Conservation (phyloP, 1,140 invertebrate genomes). For the Cyphomyrmex costatus region DNA sequence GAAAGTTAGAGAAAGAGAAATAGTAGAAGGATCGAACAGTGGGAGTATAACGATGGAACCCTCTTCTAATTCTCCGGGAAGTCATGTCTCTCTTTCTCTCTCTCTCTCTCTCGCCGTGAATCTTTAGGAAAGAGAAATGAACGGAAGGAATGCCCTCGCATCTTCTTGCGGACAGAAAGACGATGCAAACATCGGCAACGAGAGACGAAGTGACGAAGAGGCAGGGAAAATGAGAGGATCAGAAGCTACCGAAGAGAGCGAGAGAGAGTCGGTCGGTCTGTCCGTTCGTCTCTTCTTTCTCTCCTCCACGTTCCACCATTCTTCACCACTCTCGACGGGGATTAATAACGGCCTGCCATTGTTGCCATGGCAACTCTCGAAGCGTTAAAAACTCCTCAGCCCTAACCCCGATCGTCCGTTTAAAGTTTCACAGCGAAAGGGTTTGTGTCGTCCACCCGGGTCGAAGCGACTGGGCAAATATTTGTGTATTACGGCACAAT, state of each 20-base stretch:
- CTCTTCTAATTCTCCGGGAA: conserved; percentile 74
- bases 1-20: conserved; percentile 8
- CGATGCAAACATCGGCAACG: conserved; percentile 27
- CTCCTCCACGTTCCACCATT: conserved; percentile 58
- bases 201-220: conserved; percentile 27
- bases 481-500: conserved; percentile 29
- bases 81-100: conserved; percentile 5
- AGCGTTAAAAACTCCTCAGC: conserved; percentile 75
- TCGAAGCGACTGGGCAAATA: conserved; percentile 46
- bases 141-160: conserved; percentile 65
- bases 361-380: conserved; percentile 79
- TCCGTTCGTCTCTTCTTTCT: conserved; percentile 65
- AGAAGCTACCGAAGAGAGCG: conserved; percentile 56
- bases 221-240: conserved; percentile 70
- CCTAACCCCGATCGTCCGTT: conserved; percentile 74
- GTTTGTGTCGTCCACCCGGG: conserved; percentile 57
- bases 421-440: conserved; percentile 72
- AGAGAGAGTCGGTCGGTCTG: conserved; percentile 63
- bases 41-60: conserved; percentile 75
- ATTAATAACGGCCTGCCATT: conserved; percentile 80
- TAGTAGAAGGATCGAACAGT: conserved; percentile 59
- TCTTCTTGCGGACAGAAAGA: conserved; percentile 65
- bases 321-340: conserved; percentile 73
- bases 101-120: conserved; percentile 3
- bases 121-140: conserved; percentile 34